A percentile compares a stretch with the other conserved stretches of the same genome.
Conservation (phyloP, 2,113 vertebrate species). For the Planiliza haematocheilus region DNA sequence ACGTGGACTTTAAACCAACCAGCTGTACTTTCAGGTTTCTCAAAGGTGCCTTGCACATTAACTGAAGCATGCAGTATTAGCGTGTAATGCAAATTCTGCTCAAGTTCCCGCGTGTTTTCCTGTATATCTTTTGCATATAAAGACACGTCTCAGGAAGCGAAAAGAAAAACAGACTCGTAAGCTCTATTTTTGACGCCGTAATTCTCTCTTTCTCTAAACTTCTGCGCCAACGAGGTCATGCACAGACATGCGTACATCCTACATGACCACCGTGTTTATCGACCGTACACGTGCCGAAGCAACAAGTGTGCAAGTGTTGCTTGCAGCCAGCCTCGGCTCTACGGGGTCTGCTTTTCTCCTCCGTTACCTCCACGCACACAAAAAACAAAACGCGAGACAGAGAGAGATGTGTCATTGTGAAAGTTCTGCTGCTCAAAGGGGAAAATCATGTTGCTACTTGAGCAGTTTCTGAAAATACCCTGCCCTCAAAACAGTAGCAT, state of each 20-base stretch:
- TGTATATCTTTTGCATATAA: background rate
- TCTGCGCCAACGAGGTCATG: slow-evolving; percentile 4
- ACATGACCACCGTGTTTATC: slow-evolving; percentile 6
- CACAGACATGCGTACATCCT: background rate
- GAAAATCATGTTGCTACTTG: slow-evolving; percentile 58
- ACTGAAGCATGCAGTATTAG: too few relatives aligned
- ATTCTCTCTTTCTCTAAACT: background rate
- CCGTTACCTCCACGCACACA: background rate
- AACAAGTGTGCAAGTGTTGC: slow-evolving; percentile 21
- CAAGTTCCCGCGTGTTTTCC: background rate
- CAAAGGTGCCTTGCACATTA: too few relatives aligned
- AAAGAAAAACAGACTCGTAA: too few relatives aligned
- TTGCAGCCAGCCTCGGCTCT: slow-evolving; percentile 2
- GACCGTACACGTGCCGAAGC: slow-evolving; percentile 30
- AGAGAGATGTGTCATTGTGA: slow-evolving; percentile 55
- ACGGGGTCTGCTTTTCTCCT: slow-evolving; percentile 9
- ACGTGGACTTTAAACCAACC: too few relatives aligned
- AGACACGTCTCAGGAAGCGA: too few relatives aligned
- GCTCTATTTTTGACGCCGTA: slow-evolving; percentile 1
- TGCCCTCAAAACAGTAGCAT: slow-evolving; percentile 50
- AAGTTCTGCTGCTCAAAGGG: slow-evolving; percentile 46
- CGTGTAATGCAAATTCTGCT: too few relatives aligned
- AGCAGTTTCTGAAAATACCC: slow-evolving; percentile 63
- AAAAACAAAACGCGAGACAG: slow-evolving; percentile 5
- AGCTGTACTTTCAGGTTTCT: too few relatives aligned